These are phyloP conservation scores for Aphidius gifuensis DNA, from an alignment of 1,140 invertebrate species.

Conservation along the genomic window DNA sequence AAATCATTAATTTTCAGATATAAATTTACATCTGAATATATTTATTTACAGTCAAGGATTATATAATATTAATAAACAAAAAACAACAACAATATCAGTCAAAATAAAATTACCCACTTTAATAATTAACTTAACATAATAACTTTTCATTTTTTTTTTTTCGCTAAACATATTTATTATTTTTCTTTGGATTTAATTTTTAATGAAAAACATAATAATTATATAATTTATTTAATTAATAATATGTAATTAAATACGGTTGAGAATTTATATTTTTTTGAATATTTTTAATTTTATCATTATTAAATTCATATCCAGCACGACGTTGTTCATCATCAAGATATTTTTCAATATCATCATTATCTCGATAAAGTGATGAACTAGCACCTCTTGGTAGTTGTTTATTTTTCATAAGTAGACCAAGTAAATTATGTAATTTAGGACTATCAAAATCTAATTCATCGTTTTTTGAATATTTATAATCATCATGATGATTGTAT, in stretches of 20 bases:
- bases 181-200: too few relatives aligned
- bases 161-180: neutral
- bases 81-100: too few relatives aligned
- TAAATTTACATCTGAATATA: too few relatives aligned
- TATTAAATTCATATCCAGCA: slow-evolving; percentile 29
- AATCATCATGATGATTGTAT: slow-evolving; percentile 23
- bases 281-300: slow-evolving; percentile 27
- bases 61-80: too few relatives aligned
- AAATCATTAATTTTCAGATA: too few relatives aligned
- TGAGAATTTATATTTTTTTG: slow-evolving; percentile 13
- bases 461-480: slow-evolving; percentile 26
- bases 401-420: slow-evolving; percentile 51
- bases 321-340: slow-evolving; percentile 22
- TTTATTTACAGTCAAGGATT: too few relatives aligned
- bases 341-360: slow-evolving; percentile 24
- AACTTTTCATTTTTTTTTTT: neutral
- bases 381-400: slow-evolving; percentile 36
- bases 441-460: slow-evolving; percentile 41
- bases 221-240: neutral
- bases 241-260: neutral
- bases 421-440: slow-evolving; percentile 46
- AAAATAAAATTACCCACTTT: neutral
- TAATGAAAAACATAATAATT: neutral
- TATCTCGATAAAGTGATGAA: slow-evolving; percentile 30
- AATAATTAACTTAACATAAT: neutral